Conservation (phyloP, 2,113 vertebrate species). For the Fukomys damarensis region DNA sequence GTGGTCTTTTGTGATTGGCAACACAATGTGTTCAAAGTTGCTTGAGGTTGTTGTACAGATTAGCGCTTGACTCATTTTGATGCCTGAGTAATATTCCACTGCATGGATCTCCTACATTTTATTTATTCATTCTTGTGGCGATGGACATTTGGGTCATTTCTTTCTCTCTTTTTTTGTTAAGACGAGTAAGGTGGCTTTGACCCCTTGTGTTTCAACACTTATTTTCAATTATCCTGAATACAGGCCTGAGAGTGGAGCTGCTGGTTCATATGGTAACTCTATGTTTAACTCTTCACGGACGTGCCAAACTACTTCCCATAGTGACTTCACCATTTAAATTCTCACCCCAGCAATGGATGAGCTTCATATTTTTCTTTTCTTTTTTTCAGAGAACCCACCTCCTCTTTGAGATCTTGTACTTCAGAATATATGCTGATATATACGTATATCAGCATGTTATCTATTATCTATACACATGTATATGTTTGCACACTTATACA, state of each 20-base stretch:
- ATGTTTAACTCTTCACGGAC: not conserved
- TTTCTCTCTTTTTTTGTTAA: not conserved
- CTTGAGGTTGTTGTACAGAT: not conserved
- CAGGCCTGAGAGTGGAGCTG: not conserved
- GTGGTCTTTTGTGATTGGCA: not conserved
- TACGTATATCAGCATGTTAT: not conserved
- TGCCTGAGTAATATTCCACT: not conserved
- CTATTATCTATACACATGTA: not conserved
- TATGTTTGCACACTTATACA: not conserved
- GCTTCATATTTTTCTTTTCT: not conserved
- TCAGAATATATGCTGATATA: not conserved
- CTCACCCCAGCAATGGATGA: not conserved
- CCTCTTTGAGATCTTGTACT: not conserved
- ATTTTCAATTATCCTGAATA: not conserved
- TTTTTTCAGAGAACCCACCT: not conserved
- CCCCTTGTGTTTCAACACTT: not conserved
- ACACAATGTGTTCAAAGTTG: not conserved
- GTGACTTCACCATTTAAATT: not conserved
- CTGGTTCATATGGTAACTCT: not conserved
- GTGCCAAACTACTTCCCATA: not conserved
- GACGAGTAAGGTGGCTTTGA: not conserved
- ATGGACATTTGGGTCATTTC: not conserved
- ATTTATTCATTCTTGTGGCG: not conserved
- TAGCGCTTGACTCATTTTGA: not conserved
- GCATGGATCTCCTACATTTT: not conserved